Evolutionary conservation across 2,797 vertebrate species (phyloP).

Genomic region (Platyrinchus mystaceus): DNA sequence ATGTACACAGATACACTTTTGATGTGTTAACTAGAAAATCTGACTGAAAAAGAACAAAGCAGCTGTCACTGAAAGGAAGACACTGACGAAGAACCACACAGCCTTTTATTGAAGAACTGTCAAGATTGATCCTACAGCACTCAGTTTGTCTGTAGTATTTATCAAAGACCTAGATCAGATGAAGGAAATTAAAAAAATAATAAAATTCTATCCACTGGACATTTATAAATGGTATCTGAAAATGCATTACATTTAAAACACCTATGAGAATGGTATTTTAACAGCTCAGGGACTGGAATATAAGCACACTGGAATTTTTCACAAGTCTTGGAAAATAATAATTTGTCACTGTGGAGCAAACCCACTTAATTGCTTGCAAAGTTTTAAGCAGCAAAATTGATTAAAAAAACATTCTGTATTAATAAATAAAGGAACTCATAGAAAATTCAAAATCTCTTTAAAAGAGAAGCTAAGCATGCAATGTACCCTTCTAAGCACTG

Average conservation of each 20-base stretch:
- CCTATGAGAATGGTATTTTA: constrained; percentile 41
- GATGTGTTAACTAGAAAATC: constrained; percentile 94
- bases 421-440: background rate
- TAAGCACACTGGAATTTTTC: constrained; percentile 6
- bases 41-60: constrained; percentile 92
- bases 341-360: constrained; percentile 24
- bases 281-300: constrained; percentile 21
- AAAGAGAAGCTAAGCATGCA: background rate
- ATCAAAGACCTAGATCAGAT: constrained; percentile 81
- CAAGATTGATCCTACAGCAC: constrained; percentile 80
- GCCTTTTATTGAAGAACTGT: constrained; percentile 93
- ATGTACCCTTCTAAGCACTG: background rate
- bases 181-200: constrained; percentile 79
- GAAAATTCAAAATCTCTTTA: background rate
- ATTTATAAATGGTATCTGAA: constrained; percentile 74
- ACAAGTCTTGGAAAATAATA: constrained; percentile 14
- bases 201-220: constrained; percentile 71
- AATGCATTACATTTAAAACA: constrained; percentile 73
- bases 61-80: constrained; percentile 87
- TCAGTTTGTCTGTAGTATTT: constrained; percentile 81
- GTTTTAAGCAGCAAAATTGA: background rate
- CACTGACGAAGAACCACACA: constrained; percentile 87
- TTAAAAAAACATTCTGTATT: background rate
- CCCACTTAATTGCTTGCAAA: background rate
- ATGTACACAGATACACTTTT: constrained; percentile 86